Base-by-base conservation (phyloP, 2,797 vertebrate genomes). In the Mus spretus region DNA sequence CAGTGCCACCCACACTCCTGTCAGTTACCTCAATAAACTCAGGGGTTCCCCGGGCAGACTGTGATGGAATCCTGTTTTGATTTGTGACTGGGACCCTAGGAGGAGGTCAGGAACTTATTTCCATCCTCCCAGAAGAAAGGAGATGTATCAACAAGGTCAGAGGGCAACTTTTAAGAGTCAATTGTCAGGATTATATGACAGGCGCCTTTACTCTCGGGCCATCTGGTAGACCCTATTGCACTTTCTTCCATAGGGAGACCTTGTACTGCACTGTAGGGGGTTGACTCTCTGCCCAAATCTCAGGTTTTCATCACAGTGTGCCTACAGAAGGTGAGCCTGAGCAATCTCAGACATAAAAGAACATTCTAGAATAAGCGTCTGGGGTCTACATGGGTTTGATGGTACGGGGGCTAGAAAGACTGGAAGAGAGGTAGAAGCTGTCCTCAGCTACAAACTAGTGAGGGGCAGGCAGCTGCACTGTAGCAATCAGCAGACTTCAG, bases 381-480 rank as follows among this genome's bases (percentile, higher is more conserved):
- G 1, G 53, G 15, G 55, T 70, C 61, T 57, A 6, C 22, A 47
- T 22, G 20, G 65, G 7, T 57, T 81, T 50, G 55, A n/a, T 28
- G 50, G 40, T 2, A 12, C 24, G 12, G 19, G 63, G n/a, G 15
- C 44, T 14, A 53, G 84, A 17, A 63, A 82, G 34, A 28, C 28
- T 3, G 5, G 28, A 53, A 53, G 10, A 12, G 34, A 77, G 53
- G 72, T 10, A 34, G 3, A 19, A 50, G 31, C 13, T 61, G 6
- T 63, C 9, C 81, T 70, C 15, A 9, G 34, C 59, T 20, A 20
- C 70, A n/a, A 85, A 53, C 15, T 17, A 28, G 22, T 37, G 22
- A 2, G 7, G 26, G 0, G 1, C 44, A 26, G 10, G 44, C 0
- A 53, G 55, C 2, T 6, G 0, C 31, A 15, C 6, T 1, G 50